These are phyloP conservation scores for Hemicentrotus pulcherrimus DNA, from an alignment of 35 echinoderm and acorn worm genomes.

Conservation along the genomic window DNA sequence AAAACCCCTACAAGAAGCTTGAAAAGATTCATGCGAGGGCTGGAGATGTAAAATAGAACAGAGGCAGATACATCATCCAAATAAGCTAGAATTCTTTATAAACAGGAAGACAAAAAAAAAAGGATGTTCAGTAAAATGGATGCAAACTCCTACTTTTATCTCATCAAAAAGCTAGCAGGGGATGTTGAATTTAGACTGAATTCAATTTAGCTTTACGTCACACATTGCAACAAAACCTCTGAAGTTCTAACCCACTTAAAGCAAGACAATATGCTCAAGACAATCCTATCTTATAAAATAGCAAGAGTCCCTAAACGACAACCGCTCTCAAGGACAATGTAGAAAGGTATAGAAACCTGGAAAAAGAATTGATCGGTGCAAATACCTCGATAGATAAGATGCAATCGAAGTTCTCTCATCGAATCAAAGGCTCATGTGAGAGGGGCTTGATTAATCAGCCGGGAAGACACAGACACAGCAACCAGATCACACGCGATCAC, in stretches of 20 bases:
- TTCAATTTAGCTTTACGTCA: not conserved
- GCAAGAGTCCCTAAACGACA: not conserved
- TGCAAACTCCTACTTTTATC: not conserved
- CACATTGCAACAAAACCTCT: not conserved
- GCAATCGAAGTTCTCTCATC: not conserved
- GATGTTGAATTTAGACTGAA: not conserved
- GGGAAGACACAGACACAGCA: not conserved
- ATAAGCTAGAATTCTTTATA: not conserved
- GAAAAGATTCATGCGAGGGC: not conserved
- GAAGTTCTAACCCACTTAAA: not conserved
- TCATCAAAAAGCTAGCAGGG: not conserved
- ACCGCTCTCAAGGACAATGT: not conserved
- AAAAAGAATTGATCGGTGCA: not conserved
- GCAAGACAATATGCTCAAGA: not conserved
- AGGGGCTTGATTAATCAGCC: not conserved
- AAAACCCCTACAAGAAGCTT: not conserved
- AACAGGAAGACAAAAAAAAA: not conserved
- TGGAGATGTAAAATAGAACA: too few species aligned
- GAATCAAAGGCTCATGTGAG: not conserved
- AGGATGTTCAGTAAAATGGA: not conserved
- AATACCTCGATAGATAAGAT: conserved; percentile 5
- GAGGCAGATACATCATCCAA: not conserved
- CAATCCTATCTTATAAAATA: not conserved
- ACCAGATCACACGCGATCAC: not conserved
- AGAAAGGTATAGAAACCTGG: not conserved